Evolutionary conservation across 2,113 vertebrate genomes (phyloP).

Genomic region (Brevimyrus niger): DNA sequence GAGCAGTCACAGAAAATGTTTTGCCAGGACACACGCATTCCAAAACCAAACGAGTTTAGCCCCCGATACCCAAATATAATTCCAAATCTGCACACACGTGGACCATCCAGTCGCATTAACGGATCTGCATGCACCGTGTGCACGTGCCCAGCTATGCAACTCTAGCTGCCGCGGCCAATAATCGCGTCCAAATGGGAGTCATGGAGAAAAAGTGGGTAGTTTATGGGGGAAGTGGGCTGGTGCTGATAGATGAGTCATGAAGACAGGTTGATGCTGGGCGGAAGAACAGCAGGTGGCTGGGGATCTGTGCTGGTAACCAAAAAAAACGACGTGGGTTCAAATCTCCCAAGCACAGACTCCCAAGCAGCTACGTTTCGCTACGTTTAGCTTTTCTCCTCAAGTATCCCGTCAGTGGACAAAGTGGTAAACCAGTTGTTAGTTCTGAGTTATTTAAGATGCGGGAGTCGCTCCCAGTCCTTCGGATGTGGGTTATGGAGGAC

Average conservation of each 20-base stretch:
- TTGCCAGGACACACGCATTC: not conserved
- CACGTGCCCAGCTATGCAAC: not conserved
- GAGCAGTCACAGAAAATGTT: not conserved
- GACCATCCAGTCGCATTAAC: not conserved
- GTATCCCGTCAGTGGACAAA: not conserved
- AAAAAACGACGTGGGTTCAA: not conserved
- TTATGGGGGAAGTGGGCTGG: not conserved
- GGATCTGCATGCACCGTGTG: not conserved
- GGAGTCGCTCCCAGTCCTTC: not conserved
- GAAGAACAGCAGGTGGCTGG: not conserved
- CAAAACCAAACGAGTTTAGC: not conserved
- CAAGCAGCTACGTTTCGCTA: not conserved
- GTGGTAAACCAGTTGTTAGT: not conserved
- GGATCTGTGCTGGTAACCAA: not conserved
- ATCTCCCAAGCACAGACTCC: not conserved
- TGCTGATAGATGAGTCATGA: not conserved
- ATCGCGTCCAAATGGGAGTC: not conserved
- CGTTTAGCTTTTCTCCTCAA: not conserved
- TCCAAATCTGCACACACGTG: not conserved
- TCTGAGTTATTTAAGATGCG: not conserved
- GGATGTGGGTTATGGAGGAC: not conserved
- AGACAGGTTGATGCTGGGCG: not conserved
- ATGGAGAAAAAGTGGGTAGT: not conserved
- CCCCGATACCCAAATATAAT: not conserved
- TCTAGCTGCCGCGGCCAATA: not conserved